Evolutionary conservation across 1,140 invertebrate genomes (phyloP).

Genomic region (Thrips palmi): DNA sequence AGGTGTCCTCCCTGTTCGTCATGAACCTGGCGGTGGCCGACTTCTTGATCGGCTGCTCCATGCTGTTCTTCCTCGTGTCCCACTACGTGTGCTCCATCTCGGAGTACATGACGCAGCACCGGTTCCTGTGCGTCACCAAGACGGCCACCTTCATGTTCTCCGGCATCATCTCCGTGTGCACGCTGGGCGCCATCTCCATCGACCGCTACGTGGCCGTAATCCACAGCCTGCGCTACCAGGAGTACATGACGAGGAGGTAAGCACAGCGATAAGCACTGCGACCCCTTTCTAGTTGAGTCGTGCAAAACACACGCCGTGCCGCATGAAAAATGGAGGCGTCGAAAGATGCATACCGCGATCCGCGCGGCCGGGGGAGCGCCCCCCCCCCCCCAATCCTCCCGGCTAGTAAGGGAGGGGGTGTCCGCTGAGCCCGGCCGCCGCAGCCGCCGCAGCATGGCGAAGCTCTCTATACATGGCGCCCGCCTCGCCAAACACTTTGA

Average conservation of each 20-base stretch:
- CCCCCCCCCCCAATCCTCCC: too few relatives aligned
- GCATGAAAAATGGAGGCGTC: too few relatives aligned
- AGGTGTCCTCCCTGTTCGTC: neutral
- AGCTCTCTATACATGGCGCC: too few relatives aligned
- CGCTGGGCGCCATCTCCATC: neutral
- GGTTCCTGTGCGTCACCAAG: neutral
- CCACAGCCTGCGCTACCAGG: neutral
- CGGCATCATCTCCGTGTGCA: neutral
- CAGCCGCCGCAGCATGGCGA: too few relatives aligned
- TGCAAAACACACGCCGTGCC: neutral
- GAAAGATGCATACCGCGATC: too few relatives aligned
- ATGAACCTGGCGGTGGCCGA: conserved; percentile 5
- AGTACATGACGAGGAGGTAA: conserved; percentile 4
- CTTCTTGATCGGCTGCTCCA: neutral
- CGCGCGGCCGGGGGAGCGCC: too few relatives aligned
- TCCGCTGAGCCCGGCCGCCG: too few relatives aligned
- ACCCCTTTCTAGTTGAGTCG: neutral
- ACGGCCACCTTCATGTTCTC: neutral
- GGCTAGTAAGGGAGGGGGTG: too few relatives aligned
- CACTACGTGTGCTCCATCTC: neutral
- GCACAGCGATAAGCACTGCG: neutral
- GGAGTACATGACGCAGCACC: neutral
- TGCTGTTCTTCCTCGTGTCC: neutral
- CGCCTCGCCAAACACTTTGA: too few relatives aligned
- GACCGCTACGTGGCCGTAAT: conserved; percentile 3